phyloP scores from a whole-genome alignment of 2,113 vertebrate genomes.

The Apistogramma diplotaenia region DNA sequence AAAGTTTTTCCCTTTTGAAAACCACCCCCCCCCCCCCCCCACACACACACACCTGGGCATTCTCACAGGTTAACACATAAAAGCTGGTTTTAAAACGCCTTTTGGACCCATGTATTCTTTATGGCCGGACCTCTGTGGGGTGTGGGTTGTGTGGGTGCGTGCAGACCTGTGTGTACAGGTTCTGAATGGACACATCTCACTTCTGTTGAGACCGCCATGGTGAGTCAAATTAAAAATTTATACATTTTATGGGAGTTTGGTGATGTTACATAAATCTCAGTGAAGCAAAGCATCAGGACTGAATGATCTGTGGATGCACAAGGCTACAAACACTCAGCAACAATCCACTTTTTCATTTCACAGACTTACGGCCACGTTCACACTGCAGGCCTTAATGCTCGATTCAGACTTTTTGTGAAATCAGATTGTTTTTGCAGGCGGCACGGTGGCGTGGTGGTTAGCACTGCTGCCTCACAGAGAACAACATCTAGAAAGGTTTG shows the following conservation, averaged over 20 bases:
- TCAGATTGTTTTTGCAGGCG: too few species aligned
- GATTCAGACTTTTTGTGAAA: too few species aligned
- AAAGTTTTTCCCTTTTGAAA: too few species aligned
- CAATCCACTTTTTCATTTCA: neutral
- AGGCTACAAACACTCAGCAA: neutral
- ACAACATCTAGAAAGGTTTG: too few species aligned
- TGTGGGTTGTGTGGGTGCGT: neutral
- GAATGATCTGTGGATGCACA: neutral
- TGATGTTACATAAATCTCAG: neutral
- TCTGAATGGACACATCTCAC: neutral
- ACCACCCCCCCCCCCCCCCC: too few species aligned
- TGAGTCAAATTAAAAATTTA: accelerated
- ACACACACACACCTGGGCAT: neutral
- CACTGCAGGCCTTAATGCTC: too few species aligned
- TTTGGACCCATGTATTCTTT: neutral
- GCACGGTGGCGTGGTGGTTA: too few species aligned
- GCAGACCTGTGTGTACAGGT: neutral
- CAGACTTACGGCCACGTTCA: too few species aligned
- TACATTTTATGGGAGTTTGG: neutral
- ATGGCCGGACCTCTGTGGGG: neutral
- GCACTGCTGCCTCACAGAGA: too few species aligned
- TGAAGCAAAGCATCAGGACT: neutral
- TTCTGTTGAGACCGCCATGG: accelerated
- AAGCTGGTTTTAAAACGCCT: neutral
- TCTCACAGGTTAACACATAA: neutral